Evolutionary conservation across 2,113 vertebrate genomes (phyloP).

Genomic region (Esox niger): DNA sequence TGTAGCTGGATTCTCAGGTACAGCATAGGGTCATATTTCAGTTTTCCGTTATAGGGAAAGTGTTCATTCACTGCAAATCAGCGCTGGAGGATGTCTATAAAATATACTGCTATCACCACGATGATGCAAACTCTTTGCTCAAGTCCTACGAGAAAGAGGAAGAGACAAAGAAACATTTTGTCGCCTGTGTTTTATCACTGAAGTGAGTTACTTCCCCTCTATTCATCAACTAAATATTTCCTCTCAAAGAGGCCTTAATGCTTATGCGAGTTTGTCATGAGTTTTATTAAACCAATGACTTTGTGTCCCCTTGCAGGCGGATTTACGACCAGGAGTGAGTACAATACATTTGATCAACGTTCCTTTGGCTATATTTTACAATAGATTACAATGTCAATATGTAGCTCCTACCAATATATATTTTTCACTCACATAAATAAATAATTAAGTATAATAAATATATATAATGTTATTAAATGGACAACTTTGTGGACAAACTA

Average conservation of each 20-base stretch:
- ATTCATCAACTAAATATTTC: not conserved
- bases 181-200: constrained; percentile 80
- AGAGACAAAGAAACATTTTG: constrained; percentile 85
- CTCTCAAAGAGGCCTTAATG: too few relatives aligned
- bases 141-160: constrained; percentile 91
- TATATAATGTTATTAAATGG: too few relatives aligned
- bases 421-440: too few relatives aligned
- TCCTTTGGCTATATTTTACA: too few relatives aligned
- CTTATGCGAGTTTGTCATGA: not conserved
- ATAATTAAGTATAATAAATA: too few relatives aligned
- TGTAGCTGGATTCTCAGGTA: too few relatives aligned
- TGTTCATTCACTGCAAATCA: constrained; percentile 89
- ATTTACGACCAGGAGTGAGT: constrained; percentile 94
- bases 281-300: constrained; percentile 28
- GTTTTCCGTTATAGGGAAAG: constrained; percentile 75
- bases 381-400: too few relatives aligned
- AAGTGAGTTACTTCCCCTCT: constrained; percentile 74
- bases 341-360: constrained; percentile 16
- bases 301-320: constrained; percentile 77
- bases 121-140: constrained; percentile 85
- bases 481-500: too few relatives aligned
- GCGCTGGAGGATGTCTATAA: constrained; percentile 92
- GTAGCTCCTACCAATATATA: too few relatives aligned
- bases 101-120: constrained; percentile 93
- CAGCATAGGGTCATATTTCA: not conserved